These are phyloP conservation scores for Damaliscus lunatus DNA, from an alignment of 2,113 vertebrate species.

Conservation along the genomic window DNA sequence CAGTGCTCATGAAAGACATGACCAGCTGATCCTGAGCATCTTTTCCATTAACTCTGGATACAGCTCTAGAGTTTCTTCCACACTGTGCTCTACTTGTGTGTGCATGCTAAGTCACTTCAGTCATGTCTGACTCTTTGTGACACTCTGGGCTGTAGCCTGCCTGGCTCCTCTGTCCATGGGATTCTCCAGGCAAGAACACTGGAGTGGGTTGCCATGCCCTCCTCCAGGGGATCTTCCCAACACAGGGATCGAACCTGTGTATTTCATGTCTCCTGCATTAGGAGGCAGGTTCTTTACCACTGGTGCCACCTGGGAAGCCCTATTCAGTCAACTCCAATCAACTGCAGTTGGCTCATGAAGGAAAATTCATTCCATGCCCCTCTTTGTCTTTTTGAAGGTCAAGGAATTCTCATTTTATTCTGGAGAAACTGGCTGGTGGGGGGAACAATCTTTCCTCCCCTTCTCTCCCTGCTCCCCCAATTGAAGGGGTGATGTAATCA, in stretches of 20 bases:
- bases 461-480: neutral
- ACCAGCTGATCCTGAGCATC: neutral
- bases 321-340: no score
- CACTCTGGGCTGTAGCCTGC: neutral
- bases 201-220: neutral
- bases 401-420: conserved; percentile 21
- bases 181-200: neutral
- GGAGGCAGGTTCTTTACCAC: neutral
- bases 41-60: neutral
- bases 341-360: neutral
- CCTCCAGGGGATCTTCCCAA: neutral
- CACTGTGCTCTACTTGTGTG: neutral
- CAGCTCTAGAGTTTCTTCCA: neutral
- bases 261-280: neutral
- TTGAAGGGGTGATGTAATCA: neutral
- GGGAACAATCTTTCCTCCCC: neutral
- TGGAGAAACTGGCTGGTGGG: neutral
- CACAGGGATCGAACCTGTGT: neutral
- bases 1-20: neutral
- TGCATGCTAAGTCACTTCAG: neutral
- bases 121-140: neutral
- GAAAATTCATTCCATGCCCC: neutral
- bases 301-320: neutral
- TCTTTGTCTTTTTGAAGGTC: neutral
- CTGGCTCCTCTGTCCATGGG: neutral